Evolutionary conservation across 2,888 invertebrate genomes (phyloP).

Genomic region (Macaria notata): DNA sequence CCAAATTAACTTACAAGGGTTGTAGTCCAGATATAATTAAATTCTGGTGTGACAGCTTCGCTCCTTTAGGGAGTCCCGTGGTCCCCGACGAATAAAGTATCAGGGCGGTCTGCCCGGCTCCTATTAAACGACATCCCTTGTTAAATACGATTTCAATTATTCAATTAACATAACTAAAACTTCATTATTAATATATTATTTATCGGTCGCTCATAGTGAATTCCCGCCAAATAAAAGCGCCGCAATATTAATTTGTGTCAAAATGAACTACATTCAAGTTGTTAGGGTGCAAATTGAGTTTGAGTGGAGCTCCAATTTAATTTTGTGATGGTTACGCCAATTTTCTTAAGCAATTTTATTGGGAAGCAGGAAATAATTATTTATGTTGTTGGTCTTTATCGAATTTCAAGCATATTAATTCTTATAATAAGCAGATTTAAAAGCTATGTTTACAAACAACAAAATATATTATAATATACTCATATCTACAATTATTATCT

Average conservation of each 20-base stretch:
- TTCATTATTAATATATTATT: slow-evolving; percentile 27
- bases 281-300: slow-evolving; percentile 15
- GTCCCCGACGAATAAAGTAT: slow-evolving; percentile 69
- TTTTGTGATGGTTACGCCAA: neutral
- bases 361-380: too few relatives aligned
- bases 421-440: too few relatives aligned
- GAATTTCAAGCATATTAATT: too few relatives aligned
- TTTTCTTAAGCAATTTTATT: neutral
- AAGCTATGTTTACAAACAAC: too few relatives aligned
- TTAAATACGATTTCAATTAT: slow-evolving; percentile 34
- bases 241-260: slow-evolving; percentile 25
- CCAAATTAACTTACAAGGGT: slow-evolving; percentile 49
- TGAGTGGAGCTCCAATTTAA: neutral
- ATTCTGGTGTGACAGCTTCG: slow-evolving; percentile 58
- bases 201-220: slow-evolving; percentile 19
- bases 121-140: slow-evolving; percentile 38
- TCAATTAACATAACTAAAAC: slow-evolving; percentile 34
- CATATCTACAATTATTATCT: too few relatives aligned
- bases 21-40: slow-evolving; percentile 49
- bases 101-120: slow-evolving; percentile 45
- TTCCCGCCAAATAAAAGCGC: slow-evolving; percentile 20
- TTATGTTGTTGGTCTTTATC: too few relatives aligned
- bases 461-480: too few relatives aligned
- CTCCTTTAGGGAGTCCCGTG: slow-evolving; percentile 63
- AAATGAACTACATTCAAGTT: slow-evolving; percentile 24